Conservation (phyloP, 2,113 vertebrate species). For the Passer domesticus region DNA sequence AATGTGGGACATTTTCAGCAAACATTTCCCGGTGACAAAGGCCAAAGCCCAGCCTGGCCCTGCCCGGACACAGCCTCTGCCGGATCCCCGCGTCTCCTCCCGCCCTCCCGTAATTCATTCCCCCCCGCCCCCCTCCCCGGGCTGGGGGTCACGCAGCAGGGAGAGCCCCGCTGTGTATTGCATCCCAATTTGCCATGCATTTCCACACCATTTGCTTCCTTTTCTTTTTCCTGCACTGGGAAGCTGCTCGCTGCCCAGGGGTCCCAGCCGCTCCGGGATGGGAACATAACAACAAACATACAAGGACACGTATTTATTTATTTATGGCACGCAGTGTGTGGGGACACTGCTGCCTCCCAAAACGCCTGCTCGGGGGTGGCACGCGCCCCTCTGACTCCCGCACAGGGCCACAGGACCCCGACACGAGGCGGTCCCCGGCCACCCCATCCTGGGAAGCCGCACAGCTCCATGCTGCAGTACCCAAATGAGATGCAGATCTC, state of each 20-base stretch:
- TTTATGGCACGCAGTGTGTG: neutral
- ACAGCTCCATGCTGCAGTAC: fast-evolving
- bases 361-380: neutral
- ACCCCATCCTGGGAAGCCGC: neutral
- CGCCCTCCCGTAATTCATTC: conserved; percentile 30
- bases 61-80: fast-evolving
- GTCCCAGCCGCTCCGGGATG: neutral
- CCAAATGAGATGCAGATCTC: conserved; percentile 7
- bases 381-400: fast-evolving
- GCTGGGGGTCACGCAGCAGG: conserved; percentile 5
- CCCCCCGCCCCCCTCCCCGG: neutral
- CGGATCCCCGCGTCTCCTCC: neutral
- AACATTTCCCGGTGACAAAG: fast-evolving
- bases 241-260: conserved; percentile 51
- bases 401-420: fast-evolving
- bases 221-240: conserved; percentile 51
- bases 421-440: fast-evolving
- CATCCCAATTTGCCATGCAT: conserved; percentile 68
- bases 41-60: neutral
- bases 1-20: fast-evolving
- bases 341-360: neutral
- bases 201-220: conserved; percentile 70
- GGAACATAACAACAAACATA: neutral
- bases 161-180: conserved; percentile 38
- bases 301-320: neutral